Percentiles rank a stretch among this genome's conserved stretches.
phyloP scores from a whole-genome alignment of 2,113 vertebrate genomes.

The Sporophila hypoxantha region DNA sequence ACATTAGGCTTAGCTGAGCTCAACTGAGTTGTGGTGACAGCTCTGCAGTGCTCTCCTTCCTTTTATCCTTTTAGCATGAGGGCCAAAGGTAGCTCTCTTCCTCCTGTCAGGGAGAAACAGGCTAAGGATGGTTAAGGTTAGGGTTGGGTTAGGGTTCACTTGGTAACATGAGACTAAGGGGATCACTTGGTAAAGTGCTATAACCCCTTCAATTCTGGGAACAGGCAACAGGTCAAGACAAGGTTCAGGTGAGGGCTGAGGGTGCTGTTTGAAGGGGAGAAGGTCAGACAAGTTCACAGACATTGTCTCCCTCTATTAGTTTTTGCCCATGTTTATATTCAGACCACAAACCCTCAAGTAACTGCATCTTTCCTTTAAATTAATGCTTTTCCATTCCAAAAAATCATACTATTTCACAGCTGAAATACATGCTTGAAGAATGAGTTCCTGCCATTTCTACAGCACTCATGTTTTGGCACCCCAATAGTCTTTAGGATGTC shows the following conservation, averaged over 20 bases:
- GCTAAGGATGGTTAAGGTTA: neutral
- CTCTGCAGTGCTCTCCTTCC: neutral
- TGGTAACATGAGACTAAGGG: neutral
- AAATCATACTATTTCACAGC: neutral
- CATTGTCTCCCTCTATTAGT: neutral
- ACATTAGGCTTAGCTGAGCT: neutral
- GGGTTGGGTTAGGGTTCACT: neutral
- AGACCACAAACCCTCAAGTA: neutral
- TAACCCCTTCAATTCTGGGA: neutral
- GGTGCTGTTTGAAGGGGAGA: neutral
- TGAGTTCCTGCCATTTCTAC: neutral
- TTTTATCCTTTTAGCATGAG: neutral
- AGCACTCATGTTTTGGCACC: neutral
- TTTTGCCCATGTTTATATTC: neutral
- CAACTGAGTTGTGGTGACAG: accelerated
- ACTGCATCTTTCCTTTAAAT: neutral
- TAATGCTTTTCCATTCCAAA: neutral
- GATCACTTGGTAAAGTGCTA: neutral
- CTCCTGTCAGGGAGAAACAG: neutral
- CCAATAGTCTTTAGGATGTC: neutral
- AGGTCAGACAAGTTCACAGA: neutral
- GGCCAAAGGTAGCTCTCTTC: neutral
- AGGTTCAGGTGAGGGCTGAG: neutral
- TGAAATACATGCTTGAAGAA: neutral
- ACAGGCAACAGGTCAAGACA: neutral